Evolutionary conservation across 2,888 invertebrate species (phyloP).

Genomic region (Mythimna albipuncta): DNA sequence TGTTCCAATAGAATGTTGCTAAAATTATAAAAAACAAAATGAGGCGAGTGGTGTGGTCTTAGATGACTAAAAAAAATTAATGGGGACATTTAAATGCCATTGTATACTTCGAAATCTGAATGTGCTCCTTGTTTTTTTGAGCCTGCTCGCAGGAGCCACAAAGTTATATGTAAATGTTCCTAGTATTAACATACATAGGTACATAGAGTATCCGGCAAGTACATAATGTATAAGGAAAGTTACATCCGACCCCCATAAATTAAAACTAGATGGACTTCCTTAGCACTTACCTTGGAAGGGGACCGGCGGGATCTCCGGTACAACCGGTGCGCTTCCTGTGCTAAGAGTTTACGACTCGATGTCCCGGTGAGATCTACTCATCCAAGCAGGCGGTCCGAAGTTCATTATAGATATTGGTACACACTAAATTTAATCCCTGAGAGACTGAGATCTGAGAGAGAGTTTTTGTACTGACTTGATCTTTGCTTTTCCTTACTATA

Average conservation of each 20-base stretch:
- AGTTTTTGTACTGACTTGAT: background rate
- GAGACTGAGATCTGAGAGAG: background rate
- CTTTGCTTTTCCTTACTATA: background rate
- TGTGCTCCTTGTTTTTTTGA: too few species aligned
- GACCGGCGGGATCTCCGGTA: slow-evolving; percentile 12
- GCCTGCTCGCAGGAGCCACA: too few species aligned
- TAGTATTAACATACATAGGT: background rate
- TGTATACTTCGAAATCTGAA: too few species aligned
- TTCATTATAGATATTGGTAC: background rate
- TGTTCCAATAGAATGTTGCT: too few species aligned
- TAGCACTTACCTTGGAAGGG: slow-evolving; percentile 23
- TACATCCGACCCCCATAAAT: slow-evolving; percentile 17
- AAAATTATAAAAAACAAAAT: too few species aligned
- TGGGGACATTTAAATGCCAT: too few species aligned
- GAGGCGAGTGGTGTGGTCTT: too few species aligned
- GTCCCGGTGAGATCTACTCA: slow-evolving; percentile 2
- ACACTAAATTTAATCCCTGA: background rate
- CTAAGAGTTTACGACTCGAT: slow-evolving; percentile 15
- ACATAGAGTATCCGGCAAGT: background rate
- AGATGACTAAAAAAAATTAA: too few species aligned
- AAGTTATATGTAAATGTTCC: too few species aligned
- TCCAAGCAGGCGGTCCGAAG: background rate
- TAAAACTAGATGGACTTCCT: slow-evolving; percentile 38
- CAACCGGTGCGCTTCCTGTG: slow-evolving; percentile 23
- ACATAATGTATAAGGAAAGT: slow-evolving; percentile 28